A percentile compares a stretch with the other conserved stretches of the same genome.
phyloP scores from a whole-genome alignment of 2,888 invertebrate genomes.

The Noctua pronuba region DNA sequence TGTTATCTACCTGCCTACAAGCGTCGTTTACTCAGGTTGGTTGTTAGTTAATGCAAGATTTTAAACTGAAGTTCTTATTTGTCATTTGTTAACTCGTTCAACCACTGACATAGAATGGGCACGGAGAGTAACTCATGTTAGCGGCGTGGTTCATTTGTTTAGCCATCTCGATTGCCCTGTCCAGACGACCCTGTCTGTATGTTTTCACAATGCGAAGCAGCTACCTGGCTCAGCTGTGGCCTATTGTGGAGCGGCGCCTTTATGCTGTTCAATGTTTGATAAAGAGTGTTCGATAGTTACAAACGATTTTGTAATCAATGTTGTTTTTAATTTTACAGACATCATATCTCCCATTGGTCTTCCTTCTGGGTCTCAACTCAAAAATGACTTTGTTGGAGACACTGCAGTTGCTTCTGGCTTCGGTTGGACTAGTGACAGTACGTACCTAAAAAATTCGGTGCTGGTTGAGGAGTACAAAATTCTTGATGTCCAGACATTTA shows the following conservation, averaged over 20 bases:
- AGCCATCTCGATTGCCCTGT: not conserved
- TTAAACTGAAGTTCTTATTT: not conserved
- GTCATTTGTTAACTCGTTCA: not conserved
- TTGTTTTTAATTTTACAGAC: conserved; percentile 24
- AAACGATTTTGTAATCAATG: not conserved
- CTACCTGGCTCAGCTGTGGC: not conserved
- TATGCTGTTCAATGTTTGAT: not conserved
- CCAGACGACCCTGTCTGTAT: not conserved
- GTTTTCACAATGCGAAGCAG: not conserved
- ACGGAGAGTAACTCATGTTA: not conserved
- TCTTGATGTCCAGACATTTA: not conserved
- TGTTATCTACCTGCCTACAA: conserved; percentile 71
- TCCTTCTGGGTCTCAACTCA: conserved; percentile 32
- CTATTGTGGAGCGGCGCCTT: not conserved
- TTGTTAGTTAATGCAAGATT: not conserved
- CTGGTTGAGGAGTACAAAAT: not conserved
- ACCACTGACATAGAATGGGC: no score
- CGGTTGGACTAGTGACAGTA: conserved; percentile 41
- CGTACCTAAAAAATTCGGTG: not conserved
- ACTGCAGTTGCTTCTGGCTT: conserved; percentile 34
- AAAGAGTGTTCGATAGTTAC: not conserved
- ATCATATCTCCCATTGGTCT: conserved; percentile 31
- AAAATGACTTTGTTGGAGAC: conserved; percentile 18
- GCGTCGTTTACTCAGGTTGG: conserved; percentile 70
- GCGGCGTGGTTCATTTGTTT: not conserved